A percentile compares a stretch with the other conserved stretches of the same genome.
Evolutionary conservation across 2,113 vertebrate species (phyloP).

Genomic region (Halcyon malimbica): DNA sequence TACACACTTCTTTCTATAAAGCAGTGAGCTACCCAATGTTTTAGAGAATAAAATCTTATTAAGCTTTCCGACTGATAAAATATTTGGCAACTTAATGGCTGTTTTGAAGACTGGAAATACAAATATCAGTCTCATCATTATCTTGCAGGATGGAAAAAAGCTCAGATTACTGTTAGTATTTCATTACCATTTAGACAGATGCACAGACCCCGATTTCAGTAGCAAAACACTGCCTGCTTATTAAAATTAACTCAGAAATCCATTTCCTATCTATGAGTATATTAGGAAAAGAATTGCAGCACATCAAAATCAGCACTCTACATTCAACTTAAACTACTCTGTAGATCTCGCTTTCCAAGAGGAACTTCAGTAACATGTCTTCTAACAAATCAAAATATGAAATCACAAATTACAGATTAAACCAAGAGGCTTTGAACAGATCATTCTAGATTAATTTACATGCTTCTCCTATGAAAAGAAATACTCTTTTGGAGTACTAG

Average conservation of each 20-base stretch:
- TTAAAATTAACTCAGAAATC: neutral
- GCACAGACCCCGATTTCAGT: neutral
- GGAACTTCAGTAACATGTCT: neutral
- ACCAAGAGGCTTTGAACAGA: neutral
- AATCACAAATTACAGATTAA: neutral
- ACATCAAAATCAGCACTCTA: neutral
- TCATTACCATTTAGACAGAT: slow-evolving; percentile 46
- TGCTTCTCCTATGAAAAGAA: neutral
- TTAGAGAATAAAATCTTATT: neutral
- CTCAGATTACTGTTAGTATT: neutral
- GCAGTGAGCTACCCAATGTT: neutral
- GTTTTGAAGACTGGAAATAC: no score
- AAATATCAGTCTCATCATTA: neutral
- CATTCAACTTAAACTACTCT: neutral
- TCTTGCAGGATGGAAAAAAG: neutral
- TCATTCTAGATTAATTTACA: neutral
- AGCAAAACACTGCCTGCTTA: neutral
- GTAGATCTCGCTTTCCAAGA: neutral
- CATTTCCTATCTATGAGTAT: neutral
- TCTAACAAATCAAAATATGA: neutral
- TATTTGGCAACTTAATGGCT: no score
- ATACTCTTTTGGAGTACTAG: neutral
- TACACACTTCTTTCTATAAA: neutral
- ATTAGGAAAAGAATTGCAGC: neutral
- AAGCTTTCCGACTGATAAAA: neutral